A percentile compares a stretch with the other conserved stretches of the same genome.
Evolutionary conservation across 2,888 invertebrate genomes (phyloP).

Genomic region (Drosophila subquinaria): DNA sequence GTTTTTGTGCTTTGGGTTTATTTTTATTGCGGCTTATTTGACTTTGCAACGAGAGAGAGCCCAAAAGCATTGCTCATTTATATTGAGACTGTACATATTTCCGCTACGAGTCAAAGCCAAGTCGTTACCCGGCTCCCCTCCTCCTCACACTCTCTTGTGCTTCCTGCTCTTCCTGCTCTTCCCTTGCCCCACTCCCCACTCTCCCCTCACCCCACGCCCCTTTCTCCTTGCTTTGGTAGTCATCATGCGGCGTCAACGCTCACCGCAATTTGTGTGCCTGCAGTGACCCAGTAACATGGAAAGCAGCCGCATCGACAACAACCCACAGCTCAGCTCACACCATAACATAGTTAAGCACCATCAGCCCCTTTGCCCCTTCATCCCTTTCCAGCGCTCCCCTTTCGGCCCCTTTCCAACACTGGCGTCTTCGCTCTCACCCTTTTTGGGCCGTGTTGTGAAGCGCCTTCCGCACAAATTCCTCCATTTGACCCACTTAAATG

Average conservation of each 20-base stretch:
- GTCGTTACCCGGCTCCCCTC: constrained; percentile 4
- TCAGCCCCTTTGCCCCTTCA: constrained; percentile 20
- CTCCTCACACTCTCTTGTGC: neutral
- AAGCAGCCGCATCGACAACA: constrained; percentile 74
- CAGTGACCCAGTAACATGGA: constrained; percentile 81
- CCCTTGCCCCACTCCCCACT: neutral
- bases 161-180: neutral
- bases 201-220: neutral
- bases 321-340: constrained; percentile 5
- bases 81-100: constrained; percentile 70
- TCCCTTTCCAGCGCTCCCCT: neutral
- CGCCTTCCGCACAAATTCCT: constrained; percentile 82
- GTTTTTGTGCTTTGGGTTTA: constrained; percentile 42
- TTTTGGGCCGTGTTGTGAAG: constrained; percentile 58
- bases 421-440: constrained; percentile 50
- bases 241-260: constrained; percentile 64
- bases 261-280: constrained; percentile 82
- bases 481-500: constrained; percentile 83
- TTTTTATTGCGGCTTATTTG: constrained; percentile 77
- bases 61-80: constrained; percentile 75
- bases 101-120: constrained; percentile 43
- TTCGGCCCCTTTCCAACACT: constrained; percentile 17
- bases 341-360: constrained; percentile 4
- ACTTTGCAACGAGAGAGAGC: constrained; percentile 46
- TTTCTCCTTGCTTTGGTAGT: constrained; percentile 8